A percentile compares a stretch with the other conserved stretches of the same genome.
Evolutionary conservation across 2,113 vertebrate species (phyloP).

Genomic region (Amazona guildingii): DNA sequence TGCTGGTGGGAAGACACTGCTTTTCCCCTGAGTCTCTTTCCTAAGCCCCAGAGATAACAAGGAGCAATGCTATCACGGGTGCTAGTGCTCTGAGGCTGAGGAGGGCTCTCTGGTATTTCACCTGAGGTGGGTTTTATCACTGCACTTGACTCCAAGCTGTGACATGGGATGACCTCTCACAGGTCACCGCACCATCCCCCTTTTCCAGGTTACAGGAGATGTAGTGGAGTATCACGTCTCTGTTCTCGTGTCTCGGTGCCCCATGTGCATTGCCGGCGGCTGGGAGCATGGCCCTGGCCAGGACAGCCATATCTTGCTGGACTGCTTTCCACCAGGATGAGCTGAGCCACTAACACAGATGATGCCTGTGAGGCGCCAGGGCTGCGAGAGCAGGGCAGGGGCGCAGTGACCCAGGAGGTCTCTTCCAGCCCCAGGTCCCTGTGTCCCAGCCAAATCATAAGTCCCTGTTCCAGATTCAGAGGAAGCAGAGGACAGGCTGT

Average conservation of each 20-base stretch:
- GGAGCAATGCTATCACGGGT: fast-evolving
- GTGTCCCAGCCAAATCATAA: neutral
- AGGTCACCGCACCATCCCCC: fast-evolving
- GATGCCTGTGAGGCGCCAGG: neutral
- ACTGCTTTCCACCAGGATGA: neutral
- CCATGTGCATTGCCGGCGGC: fast-evolving
- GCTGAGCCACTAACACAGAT: neutral
- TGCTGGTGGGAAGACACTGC: fast-evolving
- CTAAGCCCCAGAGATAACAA: fast-evolving
- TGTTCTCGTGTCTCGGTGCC: fast-evolving
- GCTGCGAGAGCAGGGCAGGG: neutral
- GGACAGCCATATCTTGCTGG: neutral
- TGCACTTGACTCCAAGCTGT: neutral
- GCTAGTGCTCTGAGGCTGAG: neutral
- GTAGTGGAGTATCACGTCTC: neutral
- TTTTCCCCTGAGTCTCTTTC: neutral
- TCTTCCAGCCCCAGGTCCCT: neutral
- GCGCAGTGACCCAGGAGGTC: neutral
- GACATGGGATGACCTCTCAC: fast-evolving
- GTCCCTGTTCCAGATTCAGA: neutral
- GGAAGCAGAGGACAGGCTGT: neutral
- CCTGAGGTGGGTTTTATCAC: neutral
- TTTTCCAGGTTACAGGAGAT: neutral
- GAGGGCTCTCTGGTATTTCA: neutral
- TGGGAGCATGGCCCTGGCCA: fast-evolving